Percentiles rank a stretch among this genome's conserved stretches.
Evolutionary conservation across 2,797 vertebrate genomes (phyloP).

Genomic region (Coreius guichenoti): DNA sequence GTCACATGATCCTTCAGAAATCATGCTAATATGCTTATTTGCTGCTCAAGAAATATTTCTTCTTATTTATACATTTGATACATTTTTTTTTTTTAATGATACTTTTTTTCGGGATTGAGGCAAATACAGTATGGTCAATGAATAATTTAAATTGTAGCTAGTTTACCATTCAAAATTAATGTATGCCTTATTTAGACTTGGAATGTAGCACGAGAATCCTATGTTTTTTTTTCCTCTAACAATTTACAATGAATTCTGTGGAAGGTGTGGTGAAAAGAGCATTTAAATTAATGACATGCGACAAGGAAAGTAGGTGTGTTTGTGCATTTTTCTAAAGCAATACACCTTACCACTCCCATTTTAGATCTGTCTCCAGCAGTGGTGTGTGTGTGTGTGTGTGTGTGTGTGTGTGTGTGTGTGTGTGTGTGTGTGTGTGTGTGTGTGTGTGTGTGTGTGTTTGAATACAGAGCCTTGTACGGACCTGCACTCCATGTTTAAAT

Average conservation of each 20-base stretch:
- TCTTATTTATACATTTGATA: too few relatives aligned
- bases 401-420: neutral
- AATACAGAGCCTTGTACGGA: conserved; percentile 25
- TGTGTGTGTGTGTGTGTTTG: neutral
- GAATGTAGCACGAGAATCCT: neutral
- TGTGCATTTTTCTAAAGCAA: neutral
- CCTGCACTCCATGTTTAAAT: conserved; percentile 2
- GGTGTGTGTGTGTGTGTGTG: neutral
- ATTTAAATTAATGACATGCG: neutral
- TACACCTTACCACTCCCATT: conserved; percentile 14
- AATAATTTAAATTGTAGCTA: neutral
- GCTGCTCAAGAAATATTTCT: neutral
- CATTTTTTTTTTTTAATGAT: neutral
- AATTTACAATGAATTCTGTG: neutral
- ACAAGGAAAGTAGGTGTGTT: conserved; percentile 8
- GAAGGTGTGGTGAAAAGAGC: neutral
- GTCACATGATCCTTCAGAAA: neutral
- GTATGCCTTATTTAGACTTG: neutral
- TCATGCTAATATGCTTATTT: neutral
- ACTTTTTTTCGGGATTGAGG: neutral
- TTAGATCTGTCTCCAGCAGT: neutral
- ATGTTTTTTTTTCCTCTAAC: neutral
- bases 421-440: neutral
- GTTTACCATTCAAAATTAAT: neutral
- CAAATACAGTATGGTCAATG: neutral